These are phyloP conservation scores for Brachionus rotundiformis DNA, from an alignment of 1,140 invertebrate species.

Conservation along the genomic window DNA sequence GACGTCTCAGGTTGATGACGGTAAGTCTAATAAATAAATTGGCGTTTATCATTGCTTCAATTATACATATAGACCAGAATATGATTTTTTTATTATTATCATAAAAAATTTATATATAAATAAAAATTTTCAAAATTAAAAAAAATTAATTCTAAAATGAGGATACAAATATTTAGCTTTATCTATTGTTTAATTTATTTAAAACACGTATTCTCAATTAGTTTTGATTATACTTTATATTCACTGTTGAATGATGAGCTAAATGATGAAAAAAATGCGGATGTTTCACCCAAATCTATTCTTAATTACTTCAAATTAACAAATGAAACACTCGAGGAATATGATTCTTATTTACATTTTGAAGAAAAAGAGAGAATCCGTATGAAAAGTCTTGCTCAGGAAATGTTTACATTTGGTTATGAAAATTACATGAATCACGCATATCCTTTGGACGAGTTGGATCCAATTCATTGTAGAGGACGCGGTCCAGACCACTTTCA, in stretches of 20 bases:
- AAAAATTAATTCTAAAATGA: background rate
- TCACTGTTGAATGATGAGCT: background rate
- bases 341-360: constrained; percentile 20
- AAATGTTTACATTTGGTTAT: constrained; percentile 69
- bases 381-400: constrained; percentile 53
- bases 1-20: background rate
- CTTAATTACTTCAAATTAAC: constrained; percentile 37
- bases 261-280: background rate
- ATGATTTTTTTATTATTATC: background rate
- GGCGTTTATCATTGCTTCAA: background rate
- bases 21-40: background rate
- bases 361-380: constrained; percentile 1
- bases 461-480: constrained; percentile 68
- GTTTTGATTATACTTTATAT: constrained; percentile 31
- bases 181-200: background rate
- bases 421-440: constrained; percentile 69
- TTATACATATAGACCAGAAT: background rate
- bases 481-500: constrained; percentile 70
- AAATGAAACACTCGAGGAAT: background rate
- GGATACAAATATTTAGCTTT: background rate
- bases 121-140: background rate
- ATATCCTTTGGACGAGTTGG: constrained; percentile 68
- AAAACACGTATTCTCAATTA: background rate
- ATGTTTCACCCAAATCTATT: background rate
- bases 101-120: background rate